These are phyloP conservation scores for Rallus limicola DNA, from an alignment of 2,113 vertebrate species.

Conservation along the genomic window DNA sequence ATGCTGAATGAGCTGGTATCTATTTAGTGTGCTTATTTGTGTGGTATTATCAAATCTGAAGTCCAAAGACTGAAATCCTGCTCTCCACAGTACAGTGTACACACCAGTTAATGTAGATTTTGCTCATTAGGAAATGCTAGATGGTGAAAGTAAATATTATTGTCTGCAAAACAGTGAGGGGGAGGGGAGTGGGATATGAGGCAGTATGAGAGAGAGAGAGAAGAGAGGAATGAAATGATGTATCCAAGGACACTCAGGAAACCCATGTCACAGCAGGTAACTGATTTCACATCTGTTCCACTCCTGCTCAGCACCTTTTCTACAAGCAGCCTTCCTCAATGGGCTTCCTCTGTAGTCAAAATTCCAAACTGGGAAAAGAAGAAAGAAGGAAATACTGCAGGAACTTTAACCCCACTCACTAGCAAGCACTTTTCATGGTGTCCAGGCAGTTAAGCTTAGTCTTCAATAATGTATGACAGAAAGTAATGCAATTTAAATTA, in stretches of 20 bases:
- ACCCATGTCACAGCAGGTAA: not conserved
- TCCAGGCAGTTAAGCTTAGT: slow-evolving; percentile 2
- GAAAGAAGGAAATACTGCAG: not conserved
- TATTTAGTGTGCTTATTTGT: slow-evolving; percentile 3
- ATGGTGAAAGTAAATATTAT: slow-evolving; percentile 12
- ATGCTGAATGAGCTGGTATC: not conserved
- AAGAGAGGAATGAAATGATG: not conserved
- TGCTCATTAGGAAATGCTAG: not conserved
- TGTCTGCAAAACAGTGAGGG: fast-evolving
- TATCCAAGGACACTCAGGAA: slow-evolving; percentile 19
- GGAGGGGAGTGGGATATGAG: not conserved
- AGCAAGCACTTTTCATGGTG: not conserved
- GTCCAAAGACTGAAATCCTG: not conserved
- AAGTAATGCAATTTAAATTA: slow-evolving; percentile 47
- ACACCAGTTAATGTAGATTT: not conserved
- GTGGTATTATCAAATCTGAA: not conserved
- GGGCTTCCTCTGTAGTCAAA: not conserved
- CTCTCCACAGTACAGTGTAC: not conserved
- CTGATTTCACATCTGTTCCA: slow-evolving; percentile 8
- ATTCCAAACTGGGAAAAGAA: not conserved
- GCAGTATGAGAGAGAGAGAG: not conserved
- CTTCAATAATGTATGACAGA: slow-evolving; percentile 48
- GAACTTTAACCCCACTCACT: not conserved
- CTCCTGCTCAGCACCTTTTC: slow-evolving; percentile 4
- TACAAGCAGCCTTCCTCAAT: not conserved